Conservation (phyloP, 2,888 invertebrate genomes). For the Drosophila rellima region DNA sequence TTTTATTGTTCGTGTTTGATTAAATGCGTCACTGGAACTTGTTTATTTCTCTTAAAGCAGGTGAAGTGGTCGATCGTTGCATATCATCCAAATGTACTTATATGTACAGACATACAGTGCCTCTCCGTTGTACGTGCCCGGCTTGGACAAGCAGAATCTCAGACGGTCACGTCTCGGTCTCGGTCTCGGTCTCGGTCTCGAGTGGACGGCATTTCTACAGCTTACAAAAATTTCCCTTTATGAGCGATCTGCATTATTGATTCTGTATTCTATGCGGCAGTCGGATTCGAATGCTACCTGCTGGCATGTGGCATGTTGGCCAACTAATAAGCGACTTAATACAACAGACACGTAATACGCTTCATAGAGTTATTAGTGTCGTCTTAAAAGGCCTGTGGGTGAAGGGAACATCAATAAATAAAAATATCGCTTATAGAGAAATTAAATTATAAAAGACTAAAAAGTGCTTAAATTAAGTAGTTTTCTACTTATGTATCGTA, state of each 20-base stretch:
- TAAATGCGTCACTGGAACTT: constrained; percentile 11
- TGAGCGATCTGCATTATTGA: constrained; percentile 64
- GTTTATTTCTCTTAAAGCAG: constrained; percentile 6
- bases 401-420: too few species aligned
- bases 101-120: constrained; percentile 1
- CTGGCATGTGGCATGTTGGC: constrained; percentile 61
- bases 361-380: constrained; percentile 76
- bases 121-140: constrained; percentile 55
- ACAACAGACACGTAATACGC: constrained; percentile 62
- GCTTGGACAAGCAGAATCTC: constrained; percentile 49
- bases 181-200: constrained; percentile 34
- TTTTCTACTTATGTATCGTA: too few species aligned
- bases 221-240: constrained; percentile 72
- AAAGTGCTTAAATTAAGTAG: background rate
- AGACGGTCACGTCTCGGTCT: constrained; percentile 54
- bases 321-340: constrained; percentile 67
- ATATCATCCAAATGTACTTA: constrained; percentile 32
- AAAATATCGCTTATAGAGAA: too few species aligned
- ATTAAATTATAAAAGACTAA: background rate
- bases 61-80: constrained; percentile 30
- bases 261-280: constrained; percentile 40
- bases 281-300: constrained; percentile 41
- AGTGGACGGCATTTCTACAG: constrained; percentile 45
- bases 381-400: constrained; percentile 46
- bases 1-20: constrained; percentile 8